Base-by-base conservation (phyloP, 1,140 invertebrate genomes). In the Cephus cinctus region DNA sequence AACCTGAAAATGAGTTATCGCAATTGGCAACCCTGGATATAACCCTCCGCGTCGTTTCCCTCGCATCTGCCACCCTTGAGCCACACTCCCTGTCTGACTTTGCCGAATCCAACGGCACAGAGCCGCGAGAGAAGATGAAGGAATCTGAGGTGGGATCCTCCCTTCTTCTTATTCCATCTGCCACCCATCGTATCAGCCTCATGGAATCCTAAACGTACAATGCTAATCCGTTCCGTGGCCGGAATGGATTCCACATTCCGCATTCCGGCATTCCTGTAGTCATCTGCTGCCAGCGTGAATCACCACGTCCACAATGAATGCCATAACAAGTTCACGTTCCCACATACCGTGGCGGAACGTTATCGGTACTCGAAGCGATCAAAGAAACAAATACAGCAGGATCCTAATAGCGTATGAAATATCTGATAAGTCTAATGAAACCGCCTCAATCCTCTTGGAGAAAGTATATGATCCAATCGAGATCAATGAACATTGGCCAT, bases 101-200 rank as follows among this genome's bases (percentile, higher is more conserved):
- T 30, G 42, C 41, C 42, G 36, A 41, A 51, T 45, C 36, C 42
- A 30, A 30, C 44, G 39, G 45, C 40, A 47, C 19, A 44, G 19
- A 14, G 25, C 25, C n/a, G 25, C 25, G 42, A 39, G 16, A 16
- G 34, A 25, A 5, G 19, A 19, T 21, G 43, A 36, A 22, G 38
- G 40, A 47, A 20, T 11, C 43, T 41, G 43, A 23, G 41, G 40
- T 44, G 22, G 46, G 21, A 44, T 27, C 50, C 43, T 42, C 52
- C 46, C 34, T 36, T 39, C 42, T 56, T 58, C 46, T 55, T 59
- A 44, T 59, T 57, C 44, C 52, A 50, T 57, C 39, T 52, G 56
- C 57, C 61, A 64, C 57, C 59, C 61, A 64, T 53, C 27, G n/a
- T 27, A n/a, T 6, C 32, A 18, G 9, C 32, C 19, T 35, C 50